These are phyloP conservation scores for Chionoecetes opilio DNA, from an alignment of 1,140 invertebrate genomes.

Conservation along the genomic window DNA sequence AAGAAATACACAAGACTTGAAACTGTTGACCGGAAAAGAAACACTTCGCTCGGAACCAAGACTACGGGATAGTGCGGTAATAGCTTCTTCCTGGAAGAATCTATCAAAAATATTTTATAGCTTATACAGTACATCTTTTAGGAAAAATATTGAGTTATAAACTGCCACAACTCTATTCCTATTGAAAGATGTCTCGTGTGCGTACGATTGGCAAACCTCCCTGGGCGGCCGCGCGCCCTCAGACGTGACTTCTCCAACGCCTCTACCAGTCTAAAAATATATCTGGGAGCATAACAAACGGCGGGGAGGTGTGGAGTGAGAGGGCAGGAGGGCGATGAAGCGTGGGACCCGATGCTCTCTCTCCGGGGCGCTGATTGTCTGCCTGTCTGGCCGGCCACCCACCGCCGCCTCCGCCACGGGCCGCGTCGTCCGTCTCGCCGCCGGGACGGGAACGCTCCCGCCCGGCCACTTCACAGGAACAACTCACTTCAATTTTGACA, in stretches of 20 bases:
- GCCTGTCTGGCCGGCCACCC: conserved; percentile 29
- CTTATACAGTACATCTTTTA: conserved; percentile 74
- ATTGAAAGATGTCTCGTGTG: conserved; percentile 74
- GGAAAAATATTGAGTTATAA: conserved; percentile 79
- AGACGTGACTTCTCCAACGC: conserved; percentile 60
- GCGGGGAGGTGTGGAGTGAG: conserved; percentile 58
- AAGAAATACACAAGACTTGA: conserved; percentile 40
- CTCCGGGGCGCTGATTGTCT: conserved; percentile 69
- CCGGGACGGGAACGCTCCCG: too few species aligned
- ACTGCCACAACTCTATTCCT: conserved; percentile 74
- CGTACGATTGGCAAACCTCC: conserved; percentile 38
- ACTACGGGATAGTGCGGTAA: conserved; percentile 59
- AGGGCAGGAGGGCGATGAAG: conserved; percentile 51
- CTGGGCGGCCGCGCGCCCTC: neutral
- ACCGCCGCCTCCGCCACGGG: neutral
- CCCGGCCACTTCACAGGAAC: neutral
- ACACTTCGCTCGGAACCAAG: conserved; percentile 33
- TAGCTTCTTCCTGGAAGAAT: conserved; percentile 78
- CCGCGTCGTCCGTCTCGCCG: neutral
- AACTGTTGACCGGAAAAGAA: neutral
- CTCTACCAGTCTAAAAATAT: conserved; percentile 75
- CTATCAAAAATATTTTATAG: conserved; percentile 78
- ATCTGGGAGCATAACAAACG: conserved; percentile 76
- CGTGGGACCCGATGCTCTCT: conserved; percentile 34
- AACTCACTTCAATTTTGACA: neutral